These are phyloP conservation scores for Anaspis maculata DNA, from an alignment of 2,888 invertebrate species.

Conservation along the genomic window DNA sequence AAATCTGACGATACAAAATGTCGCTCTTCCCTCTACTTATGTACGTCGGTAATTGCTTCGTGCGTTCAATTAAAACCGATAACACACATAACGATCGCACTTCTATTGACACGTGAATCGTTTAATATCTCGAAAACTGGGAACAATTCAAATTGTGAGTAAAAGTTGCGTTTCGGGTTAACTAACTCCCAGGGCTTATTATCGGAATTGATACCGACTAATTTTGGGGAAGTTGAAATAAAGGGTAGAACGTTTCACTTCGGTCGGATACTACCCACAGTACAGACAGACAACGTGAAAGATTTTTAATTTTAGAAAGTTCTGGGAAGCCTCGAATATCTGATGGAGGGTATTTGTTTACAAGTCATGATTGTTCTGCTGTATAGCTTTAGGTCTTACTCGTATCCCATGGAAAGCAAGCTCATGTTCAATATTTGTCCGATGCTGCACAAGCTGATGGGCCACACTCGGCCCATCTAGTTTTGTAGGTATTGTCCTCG, in stretches of 20 bases:
- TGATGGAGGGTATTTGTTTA: slow-evolving; percentile 14
- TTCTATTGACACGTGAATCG: too few species aligned
- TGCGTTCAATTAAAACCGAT: too few species aligned
- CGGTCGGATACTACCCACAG: slow-evolving; percentile 5
- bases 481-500: slow-evolving; percentile 14
- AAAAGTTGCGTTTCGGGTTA: too few species aligned
- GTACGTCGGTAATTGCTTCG: too few species aligned
- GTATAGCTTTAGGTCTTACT: slow-evolving; percentile 14
- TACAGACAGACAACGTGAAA: slow-evolving; percentile 5
- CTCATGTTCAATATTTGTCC: slow-evolving; percentile 15
- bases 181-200: too few species aligned
- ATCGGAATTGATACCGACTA: slow-evolving; percentile 12
- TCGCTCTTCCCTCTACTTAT: too few species aligned
- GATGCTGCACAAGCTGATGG: slow-evolving; percentile 8
- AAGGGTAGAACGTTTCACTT: slow-evolving; percentile 8
- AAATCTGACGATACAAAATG: too few species aligned
- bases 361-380: slow-evolving; percentile 17
- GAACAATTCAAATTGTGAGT: too few species aligned
- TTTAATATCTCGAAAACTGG: too few species aligned
- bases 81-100: too few species aligned
- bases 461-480: slow-evolving; percentile 3
- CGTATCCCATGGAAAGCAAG: slow-evolving; percentile 13
- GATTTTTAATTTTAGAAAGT: slow-evolving; percentile 15
- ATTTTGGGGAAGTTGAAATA: slow-evolving; percentile 7
- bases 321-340: slow-evolving; percentile 11